A percentile compares a stretch with the other conserved stretches of the same genome.
These are phyloP conservation scores for Dasysyrphus albostriatus DNA, from an alignment of 2,888 invertebrate species.

Conservation along the genomic window DNA sequence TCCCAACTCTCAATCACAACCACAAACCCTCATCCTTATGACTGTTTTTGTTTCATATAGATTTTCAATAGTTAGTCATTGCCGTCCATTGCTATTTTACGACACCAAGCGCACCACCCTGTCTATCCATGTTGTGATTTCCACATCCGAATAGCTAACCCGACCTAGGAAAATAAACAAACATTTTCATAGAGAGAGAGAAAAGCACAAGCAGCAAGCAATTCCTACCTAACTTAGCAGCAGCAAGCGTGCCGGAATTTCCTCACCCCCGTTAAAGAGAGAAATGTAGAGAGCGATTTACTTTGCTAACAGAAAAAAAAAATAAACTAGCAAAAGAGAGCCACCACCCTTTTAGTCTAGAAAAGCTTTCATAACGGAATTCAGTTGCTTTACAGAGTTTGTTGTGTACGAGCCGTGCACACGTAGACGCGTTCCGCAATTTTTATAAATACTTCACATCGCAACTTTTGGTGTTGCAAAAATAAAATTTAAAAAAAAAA, in stretches of 20 bases:
- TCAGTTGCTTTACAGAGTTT: slow-evolving; percentile 64
- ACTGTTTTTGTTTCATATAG: neutral
- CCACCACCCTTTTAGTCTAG: slow-evolving; percentile 43
- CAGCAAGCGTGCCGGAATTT: slow-evolving; percentile 32
- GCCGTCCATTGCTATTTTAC: slow-evolving; percentile 8
- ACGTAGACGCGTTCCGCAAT: slow-evolving; percentile 40
- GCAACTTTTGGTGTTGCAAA: slow-evolving; percentile 36
- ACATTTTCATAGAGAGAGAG: slow-evolving; percentile 35
- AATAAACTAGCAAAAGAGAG: slow-evolving; percentile 27
- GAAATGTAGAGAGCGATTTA: neutral
- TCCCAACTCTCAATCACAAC: neutral
- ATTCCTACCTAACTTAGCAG: neutral
- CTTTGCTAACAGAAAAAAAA: neutral
- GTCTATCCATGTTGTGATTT: slow-evolving; percentile 39
- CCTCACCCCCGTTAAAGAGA: slow-evolving; percentile 10
- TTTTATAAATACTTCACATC: slow-evolving; percentile 42
- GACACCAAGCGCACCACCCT: slow-evolving; percentile 26
- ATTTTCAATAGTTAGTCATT: slow-evolving; percentile 31
- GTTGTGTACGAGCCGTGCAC: slow-evolving; percentile 49
- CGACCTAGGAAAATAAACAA: slow-evolving; percentile 70
- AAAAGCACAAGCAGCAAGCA: neutral
- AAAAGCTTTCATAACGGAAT: slow-evolving; percentile 58
- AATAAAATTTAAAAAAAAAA: slow-evolving; percentile 9
- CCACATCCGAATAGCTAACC: slow-evolving; percentile 37
- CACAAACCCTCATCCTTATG: neutral